Conservation (phyloP, 2,888 invertebrate genomes). For the Ferrisia virgata region DNA sequence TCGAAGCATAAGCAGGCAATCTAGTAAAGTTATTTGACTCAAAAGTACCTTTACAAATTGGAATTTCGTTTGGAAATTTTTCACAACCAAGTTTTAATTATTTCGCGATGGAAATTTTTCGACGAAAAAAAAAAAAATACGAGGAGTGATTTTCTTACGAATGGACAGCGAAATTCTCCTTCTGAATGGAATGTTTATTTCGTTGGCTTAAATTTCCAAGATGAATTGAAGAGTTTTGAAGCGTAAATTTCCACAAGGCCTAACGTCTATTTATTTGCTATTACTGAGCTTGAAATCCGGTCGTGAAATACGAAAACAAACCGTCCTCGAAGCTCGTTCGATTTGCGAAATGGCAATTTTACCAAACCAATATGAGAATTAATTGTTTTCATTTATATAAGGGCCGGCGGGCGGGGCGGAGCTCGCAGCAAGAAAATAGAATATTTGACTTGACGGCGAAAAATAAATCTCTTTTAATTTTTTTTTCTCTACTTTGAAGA, state of each 20-base stretch:
- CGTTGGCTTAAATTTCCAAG: conserved; percentile 9
- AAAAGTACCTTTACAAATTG: not conserved
- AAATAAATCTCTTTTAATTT: no score
- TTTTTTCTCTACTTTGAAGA: no score
- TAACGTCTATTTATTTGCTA: not conserved
- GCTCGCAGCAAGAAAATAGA: no score
- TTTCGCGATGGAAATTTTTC: not conserved
- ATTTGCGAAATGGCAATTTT: not conserved
- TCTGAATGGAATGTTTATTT: not conserved
- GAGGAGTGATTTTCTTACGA: not conserved
- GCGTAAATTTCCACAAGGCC: not conserved
- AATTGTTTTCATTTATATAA: not conserved
- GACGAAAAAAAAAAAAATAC: no score
- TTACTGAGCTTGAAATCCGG: not conserved
- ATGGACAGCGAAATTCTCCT: not conserved
- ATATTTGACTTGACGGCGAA: no score
- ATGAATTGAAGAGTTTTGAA: conserved; percentile 10
- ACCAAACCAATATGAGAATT: not conserved
- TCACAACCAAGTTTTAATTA: not conserved
- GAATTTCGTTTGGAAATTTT: not conserved
- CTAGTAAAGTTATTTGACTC: not conserved
- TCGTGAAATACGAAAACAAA: not conserved
- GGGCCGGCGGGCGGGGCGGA: no score
- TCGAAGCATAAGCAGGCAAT: no score
- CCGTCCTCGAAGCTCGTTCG: not conserved